phyloP scores from a whole-genome alignment of 2,888 invertebrate species.

The Meandrusa payeni region DNA sequence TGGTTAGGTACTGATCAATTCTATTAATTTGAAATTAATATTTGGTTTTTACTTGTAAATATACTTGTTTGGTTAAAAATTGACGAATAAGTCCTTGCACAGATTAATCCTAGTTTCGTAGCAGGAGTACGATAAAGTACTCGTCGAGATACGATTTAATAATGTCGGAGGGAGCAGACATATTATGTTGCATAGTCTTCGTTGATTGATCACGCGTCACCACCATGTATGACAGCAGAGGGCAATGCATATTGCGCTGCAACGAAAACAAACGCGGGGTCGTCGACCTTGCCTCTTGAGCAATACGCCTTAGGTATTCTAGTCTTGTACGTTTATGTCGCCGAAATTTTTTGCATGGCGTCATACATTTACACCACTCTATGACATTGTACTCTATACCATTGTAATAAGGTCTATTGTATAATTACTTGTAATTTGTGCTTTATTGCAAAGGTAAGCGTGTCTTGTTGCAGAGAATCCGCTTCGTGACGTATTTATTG shows the following conservation, averaged over 20 bases:
- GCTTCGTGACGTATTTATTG: constrained; percentile 8
- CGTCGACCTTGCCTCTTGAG: constrained; percentile 30
- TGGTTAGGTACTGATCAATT: too few species aligned
- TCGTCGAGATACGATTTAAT: too few species aligned
- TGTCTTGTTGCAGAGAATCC: constrained; percentile 4
- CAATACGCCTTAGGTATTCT: constrained; percentile 30
- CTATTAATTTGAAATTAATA: too few species aligned
- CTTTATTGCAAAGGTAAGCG: neutral
- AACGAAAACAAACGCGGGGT: constrained; percentile 29
- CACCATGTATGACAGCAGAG: constrained; percentile 15
- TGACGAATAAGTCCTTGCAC: too few species aligned
- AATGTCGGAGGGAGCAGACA: too few species aligned
- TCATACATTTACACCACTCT: neutral
- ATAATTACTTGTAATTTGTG: neutral
- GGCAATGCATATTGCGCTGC: constrained; percentile 6
- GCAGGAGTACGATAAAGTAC: too few species aligned
- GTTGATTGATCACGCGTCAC: constrained; percentile 18
- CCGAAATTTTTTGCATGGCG: constrained; percentile 22
- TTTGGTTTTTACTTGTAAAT: too few species aligned
- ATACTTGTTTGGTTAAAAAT: too few species aligned
- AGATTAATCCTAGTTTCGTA: too few species aligned
- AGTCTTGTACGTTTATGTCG: constrained; percentile 23
- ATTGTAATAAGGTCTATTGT: neutral
- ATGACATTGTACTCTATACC: neutral
- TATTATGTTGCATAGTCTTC: too few species aligned